Evolutionary conservation across 2,113 vertebrate genomes (phyloP).

Genomic region (Diphyllodes magnificus): DNA sequence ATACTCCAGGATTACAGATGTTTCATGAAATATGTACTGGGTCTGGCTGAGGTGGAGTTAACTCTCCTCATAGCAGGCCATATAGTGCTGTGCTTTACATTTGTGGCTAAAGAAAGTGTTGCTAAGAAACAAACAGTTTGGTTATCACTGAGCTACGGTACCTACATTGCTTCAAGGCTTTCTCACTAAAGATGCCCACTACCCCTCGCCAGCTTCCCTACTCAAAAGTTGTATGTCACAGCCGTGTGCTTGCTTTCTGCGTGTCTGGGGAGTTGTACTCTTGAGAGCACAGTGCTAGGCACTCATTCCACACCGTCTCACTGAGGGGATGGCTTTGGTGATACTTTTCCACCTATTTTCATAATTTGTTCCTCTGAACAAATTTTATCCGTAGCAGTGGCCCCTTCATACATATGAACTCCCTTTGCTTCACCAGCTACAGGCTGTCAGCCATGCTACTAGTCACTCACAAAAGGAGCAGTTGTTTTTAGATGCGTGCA

Average conservation of each 20-base stretch:
- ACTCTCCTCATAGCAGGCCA: background rate
- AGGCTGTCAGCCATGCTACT: background rate
- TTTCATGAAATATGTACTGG: background rate
- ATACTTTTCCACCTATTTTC: background rate
- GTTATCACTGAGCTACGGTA: background rate
- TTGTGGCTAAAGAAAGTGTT: background rate
- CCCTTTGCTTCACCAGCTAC: background rate
- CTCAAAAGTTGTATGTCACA: background rate
- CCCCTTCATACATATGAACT: background rate
- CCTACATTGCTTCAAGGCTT: background rate
- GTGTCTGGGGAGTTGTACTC: background rate
- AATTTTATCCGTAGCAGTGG: background rate
- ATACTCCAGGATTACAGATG: background rate
- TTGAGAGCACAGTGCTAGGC: background rate
- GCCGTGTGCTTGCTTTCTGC: background rate
- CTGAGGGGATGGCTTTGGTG: background rate
- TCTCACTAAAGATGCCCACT: background rate
- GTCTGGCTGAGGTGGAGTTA: background rate
- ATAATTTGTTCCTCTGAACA: background rate
- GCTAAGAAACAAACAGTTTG: background rate
- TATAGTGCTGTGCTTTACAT: background rate
- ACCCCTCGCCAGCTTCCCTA: rapidly evolving
- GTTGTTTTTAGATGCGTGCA: background rate
- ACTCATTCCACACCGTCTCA: background rate
- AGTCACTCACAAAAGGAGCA: background rate